Percentiles rank a stretch among this genome's conserved stretches.
Evolutionary conservation across 2,888 invertebrate species (phyloP).

Genomic region (Meganola albula): DNA sequence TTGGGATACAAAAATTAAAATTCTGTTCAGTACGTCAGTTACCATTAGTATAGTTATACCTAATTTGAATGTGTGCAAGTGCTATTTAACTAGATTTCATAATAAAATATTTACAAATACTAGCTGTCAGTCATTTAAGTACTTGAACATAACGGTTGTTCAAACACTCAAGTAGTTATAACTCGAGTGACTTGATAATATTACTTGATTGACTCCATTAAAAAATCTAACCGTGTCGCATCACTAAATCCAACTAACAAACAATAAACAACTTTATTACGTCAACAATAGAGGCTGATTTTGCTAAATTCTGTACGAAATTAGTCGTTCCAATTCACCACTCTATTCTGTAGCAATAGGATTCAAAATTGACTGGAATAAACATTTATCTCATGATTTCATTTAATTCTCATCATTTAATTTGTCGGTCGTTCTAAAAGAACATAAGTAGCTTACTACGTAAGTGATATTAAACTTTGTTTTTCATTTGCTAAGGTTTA

Average conservation of each 20-base stretch:
- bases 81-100: no score
- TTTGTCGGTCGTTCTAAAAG: conserved; percentile 29
- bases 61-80: no score
- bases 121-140: no score
- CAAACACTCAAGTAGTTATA: no score
- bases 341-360: conserved; percentile 32
- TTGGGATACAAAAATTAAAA: no score
- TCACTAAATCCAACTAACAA: conserved; percentile 15
- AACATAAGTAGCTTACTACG: conserved; percentile 23
- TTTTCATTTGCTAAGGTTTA: conserved; percentile 14
- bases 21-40: no score
- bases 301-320: conserved; percentile 14
- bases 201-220: no score
- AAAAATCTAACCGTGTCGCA: no score
- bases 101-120: no score
- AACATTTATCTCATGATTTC: conserved; percentile 53
- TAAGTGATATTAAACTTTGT: conserved; percentile 30
- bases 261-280: conserved; percentile 37
- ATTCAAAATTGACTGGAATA: conserved; percentile 40
- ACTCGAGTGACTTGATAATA: no score
- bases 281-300: conserved; percentile 26
- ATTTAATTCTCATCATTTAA: conserved; percentile 59
- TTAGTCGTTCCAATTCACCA: conserved; percentile 21
- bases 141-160: no score
- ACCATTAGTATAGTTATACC: no score